Evolutionary conservation across 2,797 vertebrate species (phyloP).

Genomic region (Sebastes trivittatus): DNA sequence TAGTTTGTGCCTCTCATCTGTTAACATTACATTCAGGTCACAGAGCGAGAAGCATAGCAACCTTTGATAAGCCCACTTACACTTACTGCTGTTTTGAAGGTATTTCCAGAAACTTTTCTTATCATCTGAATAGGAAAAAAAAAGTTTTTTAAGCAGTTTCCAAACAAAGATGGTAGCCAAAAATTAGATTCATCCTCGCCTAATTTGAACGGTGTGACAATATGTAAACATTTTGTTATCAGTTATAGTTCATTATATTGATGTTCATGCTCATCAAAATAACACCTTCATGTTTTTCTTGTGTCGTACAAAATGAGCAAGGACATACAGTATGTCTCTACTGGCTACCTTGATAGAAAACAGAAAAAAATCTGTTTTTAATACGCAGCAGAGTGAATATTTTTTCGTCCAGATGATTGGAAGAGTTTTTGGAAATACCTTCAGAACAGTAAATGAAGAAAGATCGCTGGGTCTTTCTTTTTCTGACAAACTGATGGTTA

Average conservation of each 20-base stretch:
- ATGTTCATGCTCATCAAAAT: neutral
- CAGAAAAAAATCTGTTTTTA: neutral
- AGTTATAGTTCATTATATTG: neutral
- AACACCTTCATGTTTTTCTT: neutral
- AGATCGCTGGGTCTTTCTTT: neutral
- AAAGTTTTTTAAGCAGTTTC: too few relatives aligned
- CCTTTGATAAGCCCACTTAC: neutral
- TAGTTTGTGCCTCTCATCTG: neutral
- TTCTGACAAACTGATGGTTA: neutral
- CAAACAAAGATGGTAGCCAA: too few relatives aligned
- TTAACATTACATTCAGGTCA: neutral
- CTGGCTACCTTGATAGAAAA: neutral
- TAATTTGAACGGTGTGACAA: neutral
- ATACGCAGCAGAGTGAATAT: too few relatives aligned
- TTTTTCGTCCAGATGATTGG: neutral
- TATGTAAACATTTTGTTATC: neutral
- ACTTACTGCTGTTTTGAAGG: neutral
- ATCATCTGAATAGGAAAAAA: neutral
- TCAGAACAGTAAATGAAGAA: neutral
- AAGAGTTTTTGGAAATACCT: neutral
- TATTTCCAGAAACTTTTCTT: neutral
- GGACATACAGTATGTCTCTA: neutral
- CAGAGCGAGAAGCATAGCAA: neutral
- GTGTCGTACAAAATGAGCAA: neutral
- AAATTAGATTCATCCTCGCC: neutral